These are phyloP conservation scores for Botia almorhae DNA, from an alignment of 2,797 vertebrate genomes.

Conservation along the genomic window DNA sequence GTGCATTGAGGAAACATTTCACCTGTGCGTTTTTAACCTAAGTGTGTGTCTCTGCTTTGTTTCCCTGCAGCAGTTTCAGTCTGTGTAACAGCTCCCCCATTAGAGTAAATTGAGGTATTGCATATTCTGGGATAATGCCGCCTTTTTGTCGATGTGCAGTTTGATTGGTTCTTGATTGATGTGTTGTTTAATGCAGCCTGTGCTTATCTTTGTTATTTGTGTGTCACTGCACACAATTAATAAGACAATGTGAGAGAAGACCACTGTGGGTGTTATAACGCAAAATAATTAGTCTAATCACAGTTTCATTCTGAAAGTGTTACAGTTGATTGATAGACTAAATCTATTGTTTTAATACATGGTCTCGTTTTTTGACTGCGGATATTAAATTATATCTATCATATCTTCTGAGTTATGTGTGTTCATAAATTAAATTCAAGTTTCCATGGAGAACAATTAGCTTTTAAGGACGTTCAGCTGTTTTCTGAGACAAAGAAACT, in stretches of 20 bases:
- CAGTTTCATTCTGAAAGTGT: background rate
- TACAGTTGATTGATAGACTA: constrained; percentile 21
- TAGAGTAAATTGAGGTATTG: constrained; percentile 64
- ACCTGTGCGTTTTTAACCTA: constrained; percentile 17
- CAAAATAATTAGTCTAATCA: constrained; percentile 24
- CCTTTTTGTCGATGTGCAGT: constrained; percentile 25
- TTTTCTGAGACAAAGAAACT: constrained; percentile 33
- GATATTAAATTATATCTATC: constrained; percentile 14
- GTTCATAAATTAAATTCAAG: constrained; percentile 28
- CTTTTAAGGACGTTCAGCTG: constrained; percentile 7
- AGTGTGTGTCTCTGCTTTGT: background rate
- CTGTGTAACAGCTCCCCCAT: constrained; percentile 81
- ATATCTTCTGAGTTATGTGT: constrained; percentile 6
- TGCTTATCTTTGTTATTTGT: constrained; percentile 21
- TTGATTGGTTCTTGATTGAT: constrained; percentile 33
- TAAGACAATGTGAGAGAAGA: constrained; percentile 1
- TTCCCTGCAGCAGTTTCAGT: constrained; percentile 18
- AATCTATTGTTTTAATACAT: constrained; percentile 35
- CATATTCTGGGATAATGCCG: constrained; percentile 29
- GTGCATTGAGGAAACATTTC: constrained; percentile 28
- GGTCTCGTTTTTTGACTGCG: constrained; percentile 25
- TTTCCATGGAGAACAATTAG: constrained; percentile 29
- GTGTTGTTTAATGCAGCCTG: background rate
- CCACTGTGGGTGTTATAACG: constrained; percentile 18
- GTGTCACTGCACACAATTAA: constrained; percentile 20